Evolutionary conservation across 2,113 vertebrate species (phyloP), one percentile per base, ranked within the genome.

Genomic region (Symphodus melops): DNA sequence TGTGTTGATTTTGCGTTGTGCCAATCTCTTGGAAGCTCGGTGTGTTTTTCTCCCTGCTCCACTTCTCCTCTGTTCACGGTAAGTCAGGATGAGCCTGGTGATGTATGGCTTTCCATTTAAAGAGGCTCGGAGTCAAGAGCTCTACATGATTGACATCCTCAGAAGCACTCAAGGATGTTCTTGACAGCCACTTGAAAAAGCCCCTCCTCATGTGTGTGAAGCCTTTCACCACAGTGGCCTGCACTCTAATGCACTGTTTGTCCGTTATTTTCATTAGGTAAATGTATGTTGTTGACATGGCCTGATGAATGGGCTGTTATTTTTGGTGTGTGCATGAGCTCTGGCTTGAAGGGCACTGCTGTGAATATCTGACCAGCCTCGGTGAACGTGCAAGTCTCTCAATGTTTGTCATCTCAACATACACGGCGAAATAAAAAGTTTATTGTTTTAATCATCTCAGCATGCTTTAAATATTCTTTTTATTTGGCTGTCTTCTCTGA

Each of bases 231-330:
- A 36, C 54, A 33, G 61, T 58, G 33, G 23, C 78, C 58, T 7
- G 25, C 5, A 51, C 13, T n/a, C 73, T 82, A 81, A 85, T 75
- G 81, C 62, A 79, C 71, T 77, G 69, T 83, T 81, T 77, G 85
- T 61, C 8, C n/a, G 62, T 79, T 89, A 63, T 89, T 90, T 88
- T 89, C 85, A 91, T 91, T 88, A 86, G 61, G 78, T 86, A 89
- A 90, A 92, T 91, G 86, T 65, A 84, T 81, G 84, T 79, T 86
- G 89, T 70, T 87, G 88, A 87, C 84, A 62, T 60, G 75, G 78
- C 14, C n/a, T 89, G 88, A 91, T 76, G 82, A 82, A 90, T 83
- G 78, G 69, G 11, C 54, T 57, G 84, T 80, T 91, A 87, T 87
- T 88, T 84, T 75, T 82, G 69, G 83, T 73, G 25, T 53, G 44